phyloP scores from a whole-genome alignment of 2,113 vertebrate genomes.

The Cariama cristata region DNA sequence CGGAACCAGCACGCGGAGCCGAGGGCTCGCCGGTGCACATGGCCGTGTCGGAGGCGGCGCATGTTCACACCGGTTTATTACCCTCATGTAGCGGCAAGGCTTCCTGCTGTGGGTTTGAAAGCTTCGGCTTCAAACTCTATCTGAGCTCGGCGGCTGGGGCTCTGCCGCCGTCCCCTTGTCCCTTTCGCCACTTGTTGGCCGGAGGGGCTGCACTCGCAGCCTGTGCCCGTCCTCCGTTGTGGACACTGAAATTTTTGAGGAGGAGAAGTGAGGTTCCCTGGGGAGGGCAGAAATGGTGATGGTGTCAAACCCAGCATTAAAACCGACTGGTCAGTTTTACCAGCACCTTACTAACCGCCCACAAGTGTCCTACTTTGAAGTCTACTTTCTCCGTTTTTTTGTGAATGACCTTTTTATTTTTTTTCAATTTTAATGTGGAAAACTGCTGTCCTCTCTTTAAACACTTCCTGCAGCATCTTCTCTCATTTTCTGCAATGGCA shows the following conservation, averaged over 20 bases:
- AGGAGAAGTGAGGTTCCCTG: not conserved
- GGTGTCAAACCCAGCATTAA: not conserved
- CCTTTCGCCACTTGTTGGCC: rapidly evolving
- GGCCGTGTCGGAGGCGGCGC: not conserved
- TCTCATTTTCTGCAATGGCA: rapidly evolving
- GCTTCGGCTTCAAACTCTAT: slow-evolving; percentile 57
- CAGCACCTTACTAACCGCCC: not conserved
- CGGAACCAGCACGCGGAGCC: slow-evolving; percentile 45
- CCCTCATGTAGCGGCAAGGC: slow-evolving; percentile 32
- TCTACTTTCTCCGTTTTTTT: not conserved
- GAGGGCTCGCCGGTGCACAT: slow-evolving; percentile 1
- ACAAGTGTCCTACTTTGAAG: not conserved
- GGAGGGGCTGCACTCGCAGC: rapidly evolving
- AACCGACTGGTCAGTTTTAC: not conserved
- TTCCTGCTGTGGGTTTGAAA: slow-evolving; percentile 57
- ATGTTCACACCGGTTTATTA: not conserved
- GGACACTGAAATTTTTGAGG: not conserved
- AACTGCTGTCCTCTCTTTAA: not conserved
- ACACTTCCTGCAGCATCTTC: not conserved
- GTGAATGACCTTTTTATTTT: not conserved
- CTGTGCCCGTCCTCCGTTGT: rapidly evolving
- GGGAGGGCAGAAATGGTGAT: rapidly evolving
- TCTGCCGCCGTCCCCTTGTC: rapidly evolving
- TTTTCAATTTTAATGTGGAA: not conserved
- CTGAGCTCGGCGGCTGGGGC: rapidly evolving